These are phyloP conservation scores for Chirona hameri DNA, from an alignment of 2,888 invertebrate species.

Conservation along the genomic window DNA sequence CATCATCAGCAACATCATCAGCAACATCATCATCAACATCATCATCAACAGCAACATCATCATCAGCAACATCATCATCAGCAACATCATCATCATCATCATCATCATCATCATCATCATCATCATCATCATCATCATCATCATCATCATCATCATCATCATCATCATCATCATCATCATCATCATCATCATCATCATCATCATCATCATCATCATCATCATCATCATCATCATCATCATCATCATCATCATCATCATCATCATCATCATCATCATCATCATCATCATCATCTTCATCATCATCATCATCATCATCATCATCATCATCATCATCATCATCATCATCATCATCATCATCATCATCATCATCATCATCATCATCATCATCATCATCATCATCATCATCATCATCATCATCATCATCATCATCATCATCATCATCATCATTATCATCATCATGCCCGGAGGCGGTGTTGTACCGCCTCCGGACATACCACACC, in stretches of 20 bases:
- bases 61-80: no score
- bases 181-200: slow-evolving; percentile 22
- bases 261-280: slow-evolving; percentile 3
- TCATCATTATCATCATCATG: not conserved
- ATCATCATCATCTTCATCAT: not conserved
- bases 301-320: not conserved
- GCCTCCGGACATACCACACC: not conserved
- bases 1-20: no score
- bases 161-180: slow-evolving; percentile 10
- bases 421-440: not conserved
- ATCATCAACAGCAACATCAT: no score
- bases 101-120: slow-evolving; percentile 1
- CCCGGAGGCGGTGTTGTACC: not conserved
- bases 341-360: not conserved
- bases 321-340: not conserved
- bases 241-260: slow-evolving; percentile 22
- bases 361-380: slow-evolving; percentile 5
- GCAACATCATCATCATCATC: no score
- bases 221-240: not conserved
- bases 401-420: not conserved
- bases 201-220: slow-evolving; percentile 22
- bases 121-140: slow-evolving; percentile 6
- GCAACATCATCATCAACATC: no score
- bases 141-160: not conserved
- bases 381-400: slow-evolving; percentile 22